Base-by-base conservation (phyloP, 2,888 invertebrate species). In the Acrobasis repandana region DNA sequence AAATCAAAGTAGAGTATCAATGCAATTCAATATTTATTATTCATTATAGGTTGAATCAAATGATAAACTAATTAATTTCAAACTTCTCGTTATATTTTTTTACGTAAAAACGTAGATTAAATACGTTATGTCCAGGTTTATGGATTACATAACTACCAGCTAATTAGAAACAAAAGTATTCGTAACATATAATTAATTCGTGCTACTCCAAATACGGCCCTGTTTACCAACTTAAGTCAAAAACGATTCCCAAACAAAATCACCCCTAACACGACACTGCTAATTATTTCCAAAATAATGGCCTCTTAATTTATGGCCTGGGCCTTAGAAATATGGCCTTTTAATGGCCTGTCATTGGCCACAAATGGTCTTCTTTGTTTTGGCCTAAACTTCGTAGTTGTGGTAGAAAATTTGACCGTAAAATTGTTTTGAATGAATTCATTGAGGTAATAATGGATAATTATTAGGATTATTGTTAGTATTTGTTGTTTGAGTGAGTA, bases 201-300 rank as follows among this genome's bases (percentile, higher is more conserved):
- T 16, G 15, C 14, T 43, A 15, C 33, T 14, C 60, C 18, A 20
- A 65, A 16, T 65, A 47, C 64, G 36, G 15, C 56, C 58, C 67
- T 61, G 64, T n/a, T 9, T 2, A 28, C 10, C 2, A 48, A 58
- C 16, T 36, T n/a, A 60, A 62, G 56, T 62, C 65, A 57, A 64
- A 67, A 65, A 60, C 57, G 50, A 50, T 63, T 61, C 60, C 59
- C 60, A 60, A 65, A 66, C 63, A 62, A 58, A 61, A 61, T 62
- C 66, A 66, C 63, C 69, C 69, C 66, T 61, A 65, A 67, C 66
- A 66, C 63, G 59, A 61, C 58, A 60, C 67, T 56, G 65, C 71
- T 71, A 71, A 71, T 71, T 69, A 68, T 68, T 65, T 65, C 58
- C 62, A 67, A 67, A 67, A 68, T 67, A 71, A 71, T 66, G 65